Conservation (phyloP, 2,113 vertebrate species). For the Columba livia region DNA sequence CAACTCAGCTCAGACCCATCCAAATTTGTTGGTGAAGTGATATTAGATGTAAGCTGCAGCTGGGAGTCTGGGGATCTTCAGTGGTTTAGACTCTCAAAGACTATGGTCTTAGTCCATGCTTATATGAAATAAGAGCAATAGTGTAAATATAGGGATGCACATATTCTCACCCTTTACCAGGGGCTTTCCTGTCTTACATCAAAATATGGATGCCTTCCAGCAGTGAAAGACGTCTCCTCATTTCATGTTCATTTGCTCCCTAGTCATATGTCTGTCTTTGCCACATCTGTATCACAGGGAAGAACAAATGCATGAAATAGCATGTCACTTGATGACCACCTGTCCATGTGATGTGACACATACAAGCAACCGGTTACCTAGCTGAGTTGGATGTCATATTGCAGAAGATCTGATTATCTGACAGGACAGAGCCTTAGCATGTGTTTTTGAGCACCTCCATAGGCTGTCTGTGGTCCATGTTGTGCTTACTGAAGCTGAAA, state of each 20-base stretch:
- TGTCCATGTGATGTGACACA: background rate
- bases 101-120: background rate
- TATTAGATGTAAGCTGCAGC: background rate
- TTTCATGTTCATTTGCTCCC: background rate
- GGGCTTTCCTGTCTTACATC: background rate
- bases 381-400: background rate
- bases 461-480: background rate
- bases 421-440: background rate
- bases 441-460: background rate
- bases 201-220: background rate
- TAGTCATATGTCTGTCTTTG: background rate
- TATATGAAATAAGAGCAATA: background rate
- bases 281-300: background rate
- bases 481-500: background rate
- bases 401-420: background rate
- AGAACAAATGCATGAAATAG: background rate
- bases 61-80: background rate
- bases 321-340: background rate
- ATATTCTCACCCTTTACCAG: background rate
- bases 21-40: background rate
- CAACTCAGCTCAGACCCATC: background rate
- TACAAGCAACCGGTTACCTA: background rate
- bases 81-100: background rate
- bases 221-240: background rate
- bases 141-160: background rate